phyloP scores from a whole-genome alignment of 2,888 invertebrate genomes.

The Tetragnatha montana region DNA sequence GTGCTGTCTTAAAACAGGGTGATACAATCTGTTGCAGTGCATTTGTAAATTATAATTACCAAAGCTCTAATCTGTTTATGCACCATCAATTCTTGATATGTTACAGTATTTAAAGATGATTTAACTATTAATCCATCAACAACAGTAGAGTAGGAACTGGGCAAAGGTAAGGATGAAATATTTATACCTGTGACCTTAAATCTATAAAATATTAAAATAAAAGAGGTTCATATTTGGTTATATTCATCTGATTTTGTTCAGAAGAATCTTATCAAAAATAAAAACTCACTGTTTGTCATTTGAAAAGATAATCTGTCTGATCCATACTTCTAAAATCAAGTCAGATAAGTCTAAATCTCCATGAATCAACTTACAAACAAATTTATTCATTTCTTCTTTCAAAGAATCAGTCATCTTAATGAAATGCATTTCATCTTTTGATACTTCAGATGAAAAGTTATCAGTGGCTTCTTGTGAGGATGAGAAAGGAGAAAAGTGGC shows the following conservation, averaged over 20 bases:
- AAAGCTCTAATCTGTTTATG: conserved; percentile 24
- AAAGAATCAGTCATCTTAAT: not conserved
- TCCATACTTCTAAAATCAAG: conserved; percentile 38
- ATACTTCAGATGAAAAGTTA: not conserved
- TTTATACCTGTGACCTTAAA: conserved; percentile 46
- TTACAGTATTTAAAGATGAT: conserved; percentile 23
- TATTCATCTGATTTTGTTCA: not conserved
- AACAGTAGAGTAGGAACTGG: conserved; percentile 52
- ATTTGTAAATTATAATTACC: conserved; percentile 56
- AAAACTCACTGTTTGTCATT: conserved; percentile 23
- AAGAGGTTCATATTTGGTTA: not conserved
- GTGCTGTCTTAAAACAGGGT: not conserved
- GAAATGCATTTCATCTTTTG: not conserved
- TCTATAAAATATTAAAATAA: conserved; percentile 50
- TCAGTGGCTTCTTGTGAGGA: not conserved
- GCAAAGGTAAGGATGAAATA: conserved; percentile 42
- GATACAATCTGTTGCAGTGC: not conserved
- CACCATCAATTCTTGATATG: conserved; percentile 20
- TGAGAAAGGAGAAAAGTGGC: conserved; percentile 49
- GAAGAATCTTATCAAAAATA: not conserved
- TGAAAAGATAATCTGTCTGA: conserved; percentile 16
- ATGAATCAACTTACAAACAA: conserved; percentile 47
- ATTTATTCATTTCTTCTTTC: not conserved
- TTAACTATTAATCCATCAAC: conserved; percentile 61
- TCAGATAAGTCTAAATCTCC: conserved; percentile 24